Conservation (phyloP, 2,113 vertebrate species). For the Cyrtonyx montezumae region DNA sequence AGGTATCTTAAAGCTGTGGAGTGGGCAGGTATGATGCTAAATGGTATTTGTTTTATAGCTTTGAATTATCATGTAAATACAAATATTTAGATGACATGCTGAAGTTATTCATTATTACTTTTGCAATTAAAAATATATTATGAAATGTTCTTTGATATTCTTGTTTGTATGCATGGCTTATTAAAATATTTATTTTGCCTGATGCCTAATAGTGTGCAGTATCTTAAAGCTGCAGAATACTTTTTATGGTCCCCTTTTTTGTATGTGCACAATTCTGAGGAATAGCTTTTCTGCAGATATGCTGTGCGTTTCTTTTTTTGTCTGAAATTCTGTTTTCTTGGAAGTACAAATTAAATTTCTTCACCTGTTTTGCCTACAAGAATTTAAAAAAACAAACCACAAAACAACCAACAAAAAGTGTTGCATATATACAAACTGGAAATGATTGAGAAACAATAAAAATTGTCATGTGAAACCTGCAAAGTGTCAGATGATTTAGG, state of each 20-base stretch:
- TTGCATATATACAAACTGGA: neutral
- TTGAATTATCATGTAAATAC: neutral
- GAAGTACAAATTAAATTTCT: neutral
- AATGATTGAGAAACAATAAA: neutral
- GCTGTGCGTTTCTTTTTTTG: neutral
- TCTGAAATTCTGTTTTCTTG: neutral
- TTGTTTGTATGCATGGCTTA: neutral
- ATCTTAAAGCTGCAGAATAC: neutral
- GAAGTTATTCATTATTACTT: neutral
- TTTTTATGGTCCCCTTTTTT: neutral
- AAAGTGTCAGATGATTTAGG: neutral
- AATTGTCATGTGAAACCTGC: neutral
- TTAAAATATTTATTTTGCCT: neutral
- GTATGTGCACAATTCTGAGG: neutral
- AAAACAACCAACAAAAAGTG: neutral
- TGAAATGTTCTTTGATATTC: neutral
- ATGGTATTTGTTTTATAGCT: neutral
- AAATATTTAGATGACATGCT: neutral
- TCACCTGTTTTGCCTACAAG: neutral
- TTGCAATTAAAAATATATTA: neutral
- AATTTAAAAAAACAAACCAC: neutral
- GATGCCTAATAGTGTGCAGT: neutral
- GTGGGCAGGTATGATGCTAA: neutral
- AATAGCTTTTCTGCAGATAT: neutral
- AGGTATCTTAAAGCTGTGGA: neutral